A percentile compares a stretch with the other conserved stretches of the same genome.
These are phyloP conservation scores for Prosapia bicincta DNA, from an alignment of 2,888 invertebrate genomes.

Conservation along the genomic window DNA sequence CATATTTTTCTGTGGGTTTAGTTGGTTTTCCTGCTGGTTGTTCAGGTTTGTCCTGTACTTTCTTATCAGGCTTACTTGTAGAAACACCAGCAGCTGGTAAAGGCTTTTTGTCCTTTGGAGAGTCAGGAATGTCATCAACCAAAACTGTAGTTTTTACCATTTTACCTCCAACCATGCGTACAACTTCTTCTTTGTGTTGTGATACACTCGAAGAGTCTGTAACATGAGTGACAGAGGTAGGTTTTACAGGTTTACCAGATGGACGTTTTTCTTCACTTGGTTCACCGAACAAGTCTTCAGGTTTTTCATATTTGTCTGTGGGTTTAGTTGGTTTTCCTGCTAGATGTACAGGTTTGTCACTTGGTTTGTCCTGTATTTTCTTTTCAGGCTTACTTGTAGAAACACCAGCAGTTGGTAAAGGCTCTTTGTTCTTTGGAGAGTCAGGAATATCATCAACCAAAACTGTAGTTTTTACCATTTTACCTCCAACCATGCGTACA, in stretches of 20 bases:
- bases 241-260: constrained; percentile 6
- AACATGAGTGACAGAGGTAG: not conserved
- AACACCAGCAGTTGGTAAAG: constrained; percentile 19
- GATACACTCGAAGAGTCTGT: not conserved
- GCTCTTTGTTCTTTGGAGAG: not conserved
- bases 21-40: not conserved
- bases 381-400: not conserved
- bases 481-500: constrained; percentile 8
- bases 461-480: constrained; percentile 12
- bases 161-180: constrained; percentile 11
- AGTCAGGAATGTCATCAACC: not conserved
- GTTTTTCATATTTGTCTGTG: constrained; percentile 1
- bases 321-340: constrained; percentile 6
- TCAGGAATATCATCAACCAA: not conserved
- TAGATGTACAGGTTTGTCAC: not conserved
- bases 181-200: constrained; percentile 3
- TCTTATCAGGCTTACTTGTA: not conserved
- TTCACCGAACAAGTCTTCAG: constrained; percentile 5
- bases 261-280: not conserved
- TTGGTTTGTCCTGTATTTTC: not conserved
- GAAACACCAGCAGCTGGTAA: constrained; percentile 22
- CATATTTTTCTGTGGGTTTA: constrained; percentile 2
- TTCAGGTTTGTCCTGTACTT: not conserved
- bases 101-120: constrained; percentile 5
- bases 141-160: constrained; percentile 10